These are phyloP conservation scores for Siphamia tubifer DNA, from an alignment of 2,113 vertebrate genomes.

Conservation along the genomic window DNA sequence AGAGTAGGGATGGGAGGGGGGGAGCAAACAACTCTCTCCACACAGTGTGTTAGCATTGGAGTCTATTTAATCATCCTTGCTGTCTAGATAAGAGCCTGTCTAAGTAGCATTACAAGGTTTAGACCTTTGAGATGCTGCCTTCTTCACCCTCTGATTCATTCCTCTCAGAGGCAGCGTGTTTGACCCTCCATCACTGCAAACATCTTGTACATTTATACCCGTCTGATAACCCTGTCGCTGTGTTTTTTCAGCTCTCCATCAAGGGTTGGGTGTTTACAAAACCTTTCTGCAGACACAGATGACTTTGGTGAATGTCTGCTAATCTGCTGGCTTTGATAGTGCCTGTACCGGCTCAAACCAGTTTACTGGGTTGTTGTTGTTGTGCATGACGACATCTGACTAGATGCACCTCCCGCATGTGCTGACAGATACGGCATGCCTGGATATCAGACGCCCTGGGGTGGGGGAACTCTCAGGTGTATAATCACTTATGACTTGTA, in stretches of 20 bases:
- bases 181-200: not conserved
- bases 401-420: conserved; percentile 36
- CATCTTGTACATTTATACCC: not conserved
- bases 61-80: conserved; percentile 48
- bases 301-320: conserved; percentile 50
- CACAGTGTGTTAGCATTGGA: conserved; percentile 45
- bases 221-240: not conserved
- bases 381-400: conserved; percentile 58
- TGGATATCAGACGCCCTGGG: not conserved
- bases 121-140: not conserved
- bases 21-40: not conserved
- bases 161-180: not conserved
- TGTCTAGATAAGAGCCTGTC: conserved; percentile 61
- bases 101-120: conserved; percentile 54
- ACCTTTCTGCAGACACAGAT: conserved; percentile 38
- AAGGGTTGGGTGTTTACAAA: not conserved
- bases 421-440: conserved; percentile 22
- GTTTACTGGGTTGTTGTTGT: conserved; percentile 58
- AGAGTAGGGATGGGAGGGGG: not conserved
- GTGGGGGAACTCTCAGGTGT: conserved; percentile 36
- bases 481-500: conserved; percentile 1
- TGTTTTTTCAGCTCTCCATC: not conserved
- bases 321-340: conserved; percentile 64
- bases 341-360: conserved; percentile 68
- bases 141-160: conserved; percentile 5